Evolutionary conservation across 1,140 invertebrate genomes (phyloP).

Genomic region (Cydia pomonella): DNA sequence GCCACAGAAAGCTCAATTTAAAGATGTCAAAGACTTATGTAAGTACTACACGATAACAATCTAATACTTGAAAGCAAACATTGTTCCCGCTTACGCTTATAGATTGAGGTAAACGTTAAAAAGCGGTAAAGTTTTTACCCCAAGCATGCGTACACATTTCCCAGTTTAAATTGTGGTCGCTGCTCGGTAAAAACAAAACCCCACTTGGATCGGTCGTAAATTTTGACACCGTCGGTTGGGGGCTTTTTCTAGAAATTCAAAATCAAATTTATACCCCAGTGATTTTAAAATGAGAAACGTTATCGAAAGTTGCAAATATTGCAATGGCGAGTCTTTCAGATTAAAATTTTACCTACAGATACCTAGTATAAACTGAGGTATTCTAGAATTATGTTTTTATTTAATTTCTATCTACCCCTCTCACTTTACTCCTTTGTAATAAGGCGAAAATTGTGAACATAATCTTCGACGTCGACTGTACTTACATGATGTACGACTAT

Average conservation of each 20-base stretch:
- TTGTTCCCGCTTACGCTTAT: background rate
- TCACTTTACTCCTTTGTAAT: too few species aligned
- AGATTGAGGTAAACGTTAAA: background rate
- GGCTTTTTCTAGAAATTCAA: conserved; percentile 51
- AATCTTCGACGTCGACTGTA: too few species aligned
- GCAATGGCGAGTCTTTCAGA: background rate
- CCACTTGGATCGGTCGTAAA: conserved; percentile 49
- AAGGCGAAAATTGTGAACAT: too few species aligned
- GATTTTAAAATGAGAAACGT: conserved; percentile 17
- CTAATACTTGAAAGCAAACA: background rate
- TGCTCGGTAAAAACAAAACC: conserved; percentile 52
- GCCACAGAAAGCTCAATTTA: too few species aligned
- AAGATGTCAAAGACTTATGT: too few species aligned
- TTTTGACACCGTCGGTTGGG: conserved; percentile 42
- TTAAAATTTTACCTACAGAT: too few species aligned
- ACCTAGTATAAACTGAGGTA: too few species aligned
- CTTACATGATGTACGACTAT: too few species aligned
- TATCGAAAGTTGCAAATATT: conserved; percentile 17
- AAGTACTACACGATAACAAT: too few species aligned
- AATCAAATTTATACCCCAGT: conserved; percentile 48
- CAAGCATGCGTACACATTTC: conserved; percentile 52
- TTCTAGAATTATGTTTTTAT: too few species aligned
- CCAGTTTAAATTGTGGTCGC: conserved; percentile 50
- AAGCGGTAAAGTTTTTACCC: conserved; percentile 38
- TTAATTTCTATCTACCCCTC: too few species aligned